Conservation (phyloP, 2,888 invertebrate genomes). For the Orchesellides sinensis region DNA sequence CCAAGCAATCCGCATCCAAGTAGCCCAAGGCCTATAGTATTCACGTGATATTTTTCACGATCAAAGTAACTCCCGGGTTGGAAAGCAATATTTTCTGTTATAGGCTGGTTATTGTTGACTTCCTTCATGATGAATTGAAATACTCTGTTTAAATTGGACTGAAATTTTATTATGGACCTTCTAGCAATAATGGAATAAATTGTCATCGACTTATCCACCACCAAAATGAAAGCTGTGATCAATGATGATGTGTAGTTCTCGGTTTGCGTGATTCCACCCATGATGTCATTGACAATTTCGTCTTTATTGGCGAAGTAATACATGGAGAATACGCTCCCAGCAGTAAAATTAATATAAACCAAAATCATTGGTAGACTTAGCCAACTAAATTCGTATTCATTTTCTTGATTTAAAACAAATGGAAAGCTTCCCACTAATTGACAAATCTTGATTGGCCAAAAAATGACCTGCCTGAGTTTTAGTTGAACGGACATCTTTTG, state of each 20-base stretch:
- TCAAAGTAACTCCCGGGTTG: conserved; percentile 4
- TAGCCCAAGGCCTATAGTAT: not conserved
- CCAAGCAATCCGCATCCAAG: not conserved
- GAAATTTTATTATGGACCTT: conserved; percentile 35
- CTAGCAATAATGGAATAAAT: conserved; percentile 18
- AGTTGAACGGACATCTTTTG: not conserved
- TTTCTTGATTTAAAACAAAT: not conserved
- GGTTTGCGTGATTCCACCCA: conserved; percentile 38
- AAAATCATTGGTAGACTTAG: not conserved
- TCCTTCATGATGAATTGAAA: not conserved
- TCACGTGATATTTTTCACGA: not conserved
- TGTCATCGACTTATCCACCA: conserved; percentile 34
- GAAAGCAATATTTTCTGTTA: not conserved
- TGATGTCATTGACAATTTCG: conserved; percentile 35
- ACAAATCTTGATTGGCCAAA: conserved; percentile 11
- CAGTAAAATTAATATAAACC: not conserved
- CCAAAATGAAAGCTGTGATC: conserved; percentile 9
- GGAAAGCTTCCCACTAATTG: conserved; percentile 40
- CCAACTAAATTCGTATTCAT: conserved; percentile 27
- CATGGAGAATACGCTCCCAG: not conserved
- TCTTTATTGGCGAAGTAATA: conserved; percentile 33
- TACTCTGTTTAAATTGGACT: not conserved
- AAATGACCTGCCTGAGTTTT: not conserved
- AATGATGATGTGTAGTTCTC: conserved; percentile 39
- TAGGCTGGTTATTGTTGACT: not conserved